These are phyloP conservation scores for Manis crassicaudata DNA, from an alignment of 2,797 vertebrate genomes.

Conservation along the genomic window DNA sequence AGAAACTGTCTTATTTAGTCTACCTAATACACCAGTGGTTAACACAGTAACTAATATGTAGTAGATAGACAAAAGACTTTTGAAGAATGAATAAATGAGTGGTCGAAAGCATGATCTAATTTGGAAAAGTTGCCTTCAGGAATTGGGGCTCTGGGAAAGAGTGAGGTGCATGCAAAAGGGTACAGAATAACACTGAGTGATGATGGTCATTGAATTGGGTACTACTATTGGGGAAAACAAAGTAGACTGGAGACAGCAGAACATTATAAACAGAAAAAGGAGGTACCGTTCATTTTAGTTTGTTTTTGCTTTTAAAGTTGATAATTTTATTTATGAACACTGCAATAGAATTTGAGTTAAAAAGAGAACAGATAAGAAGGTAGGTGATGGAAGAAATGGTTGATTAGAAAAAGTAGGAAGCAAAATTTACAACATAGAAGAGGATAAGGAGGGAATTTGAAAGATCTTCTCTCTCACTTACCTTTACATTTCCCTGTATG, in stretches of 20 bases:
- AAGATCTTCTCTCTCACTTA: neutral
- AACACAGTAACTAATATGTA: neutral
- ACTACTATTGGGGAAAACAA: neutral
- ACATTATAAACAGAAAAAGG: conserved; percentile 33
- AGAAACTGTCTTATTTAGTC: neutral
- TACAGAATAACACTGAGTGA: neutral
- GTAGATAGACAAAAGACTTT: neutral
- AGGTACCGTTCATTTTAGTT: neutral
- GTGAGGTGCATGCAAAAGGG: neutral
- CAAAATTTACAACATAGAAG: neutral
- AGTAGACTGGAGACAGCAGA: neutral
- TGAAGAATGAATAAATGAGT: conserved; percentile 8
- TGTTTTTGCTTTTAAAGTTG: conserved; percentile 39
- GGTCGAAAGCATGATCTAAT: neutral
- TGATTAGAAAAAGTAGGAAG: conserved; percentile 40
- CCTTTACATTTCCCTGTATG: no score
- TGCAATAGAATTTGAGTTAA: conserved; percentile 14
- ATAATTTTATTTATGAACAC: conserved; percentile 49
- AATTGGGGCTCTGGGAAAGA: neutral
- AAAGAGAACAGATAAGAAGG: conserved; percentile 21
- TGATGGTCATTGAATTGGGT: neutral
- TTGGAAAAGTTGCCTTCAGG: neutral
- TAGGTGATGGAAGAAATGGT: neutral
- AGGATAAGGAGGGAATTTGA: neutral
- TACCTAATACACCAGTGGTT: neutral